A percentile compares a stretch with the other conserved stretches of the same genome.
Evolutionary conservation across 2,113 vertebrate genomes (phyloP).

Genomic region (Raja brachyura): DNA sequence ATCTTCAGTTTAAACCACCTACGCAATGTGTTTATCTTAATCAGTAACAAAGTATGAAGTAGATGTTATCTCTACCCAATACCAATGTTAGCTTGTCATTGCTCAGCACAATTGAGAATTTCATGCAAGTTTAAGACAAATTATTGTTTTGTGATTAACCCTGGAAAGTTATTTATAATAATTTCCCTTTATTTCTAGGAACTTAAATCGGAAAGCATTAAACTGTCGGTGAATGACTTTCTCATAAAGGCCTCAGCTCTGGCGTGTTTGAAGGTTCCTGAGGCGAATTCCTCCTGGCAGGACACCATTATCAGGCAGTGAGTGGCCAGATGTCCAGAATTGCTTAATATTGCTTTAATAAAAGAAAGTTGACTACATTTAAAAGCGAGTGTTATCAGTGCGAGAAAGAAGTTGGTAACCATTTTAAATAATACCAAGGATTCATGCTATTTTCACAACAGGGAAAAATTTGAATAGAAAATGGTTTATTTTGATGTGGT

Average conservation of each 20-base stretch:
- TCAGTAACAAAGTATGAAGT: neutral
- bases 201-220: conserved; percentile 73
- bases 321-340: conserved; percentile 52
- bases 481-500: neutral
- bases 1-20: too few species aligned
- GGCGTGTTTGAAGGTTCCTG: conserved; percentile 91
- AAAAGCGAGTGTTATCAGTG: neutral
- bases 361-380: neutral
- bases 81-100: neutral
- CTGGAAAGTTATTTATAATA: neutral
- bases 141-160: neutral
- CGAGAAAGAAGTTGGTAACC: neutral
- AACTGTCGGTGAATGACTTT: conserved; percentile 95
- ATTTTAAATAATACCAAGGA: too few species aligned
- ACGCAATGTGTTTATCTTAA: neutral
- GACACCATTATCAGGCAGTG: conserved; percentile 95
- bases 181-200: conserved; percentile 58
- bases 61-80: neutral
- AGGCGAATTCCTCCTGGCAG: conserved; percentile 96
- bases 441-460: neutral
- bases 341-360: neutral
- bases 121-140: neutral
- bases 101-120: neutral
- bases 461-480: neutral
- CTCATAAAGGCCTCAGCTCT: conserved; percentile 93